Base-by-base conservation (phyloP, 1,140 invertebrate genomes). In the Lasaia peninsularis region DNA sequence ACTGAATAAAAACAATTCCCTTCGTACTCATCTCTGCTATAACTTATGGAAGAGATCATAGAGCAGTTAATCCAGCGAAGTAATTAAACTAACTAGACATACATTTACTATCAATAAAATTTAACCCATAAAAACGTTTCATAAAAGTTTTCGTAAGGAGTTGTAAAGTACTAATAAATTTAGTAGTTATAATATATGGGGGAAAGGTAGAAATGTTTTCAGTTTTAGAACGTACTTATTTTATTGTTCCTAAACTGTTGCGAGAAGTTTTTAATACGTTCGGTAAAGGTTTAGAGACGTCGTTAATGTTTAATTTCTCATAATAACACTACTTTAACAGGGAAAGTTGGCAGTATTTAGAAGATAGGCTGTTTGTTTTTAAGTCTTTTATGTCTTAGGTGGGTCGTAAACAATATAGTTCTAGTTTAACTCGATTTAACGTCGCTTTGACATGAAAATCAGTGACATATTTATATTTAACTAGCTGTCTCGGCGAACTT, bases 51-150 rank as follows among this genome's bases (percentile, higher is more conserved):
- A 16, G 21, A 21, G 20, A 10, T 35, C 35, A 40, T 48, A 48
- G 44, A 71, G 54, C 52, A 65, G 71, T 78, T 80, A 78, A 79
- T 73, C 69, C 67, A 50, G 56, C 58, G 63, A 75, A 63, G 80
- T 83, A 81, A 86, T 83, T 86, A 86, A 86, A 72, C 61, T 64
- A 73, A 67, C 66, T 70, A 73, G 64, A 62, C 61, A 63, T 70
- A 64, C 50, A 61, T 69, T 70, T 72, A 76, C 76, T 75, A 71
- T 70, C 73, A 79, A 64, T 81, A 71, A 80, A 80, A 76, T 70
- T 61, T 60, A 67, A 69, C 67, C 76, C 76, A 69, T 81, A 81
- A 83, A 78, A 85, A 72, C 16, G 67, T 70, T 69, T 63, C 79
- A 77, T 80, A 82, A 80, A 76, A 78, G 71, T 60, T 63, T 51